Conservation (phyloP, 2,888 invertebrate genomes). For the Teleiodes luculella region DNA sequence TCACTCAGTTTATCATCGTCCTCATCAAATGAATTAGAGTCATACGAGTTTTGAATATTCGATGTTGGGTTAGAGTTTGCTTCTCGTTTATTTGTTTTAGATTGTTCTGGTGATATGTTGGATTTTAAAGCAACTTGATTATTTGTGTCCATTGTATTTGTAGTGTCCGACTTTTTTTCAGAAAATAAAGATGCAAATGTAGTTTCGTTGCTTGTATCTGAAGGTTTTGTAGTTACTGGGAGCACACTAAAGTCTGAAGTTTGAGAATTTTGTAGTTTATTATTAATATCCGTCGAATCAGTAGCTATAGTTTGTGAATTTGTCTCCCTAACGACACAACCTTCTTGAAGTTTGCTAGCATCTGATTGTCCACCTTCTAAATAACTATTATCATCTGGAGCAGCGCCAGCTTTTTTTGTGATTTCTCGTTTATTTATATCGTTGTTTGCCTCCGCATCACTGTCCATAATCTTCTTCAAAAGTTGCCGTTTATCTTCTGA, state of each 20-base stretch:
- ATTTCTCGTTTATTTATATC: slow-evolving; percentile 63
- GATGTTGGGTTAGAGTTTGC: slow-evolving; percentile 37
- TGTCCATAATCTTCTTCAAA: slow-evolving; percentile 59
- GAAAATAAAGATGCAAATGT: slow-evolving; percentile 21
- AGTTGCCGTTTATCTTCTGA: slow-evolving; percentile 61
- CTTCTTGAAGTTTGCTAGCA: slow-evolving; percentile 51
- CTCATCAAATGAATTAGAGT: slow-evolving; percentile 29
- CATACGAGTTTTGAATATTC: slow-evolving; percentile 31
- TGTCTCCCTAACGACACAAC: slow-evolving; percentile 33
- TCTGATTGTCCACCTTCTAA: slow-evolving; percentile 55
- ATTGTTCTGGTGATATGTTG: slow-evolving; percentile 34
- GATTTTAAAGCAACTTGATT: slow-evolving; percentile 31
- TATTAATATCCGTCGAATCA: slow-evolving; percentile 37
- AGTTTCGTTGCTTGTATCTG: slow-evolving; percentile 31
- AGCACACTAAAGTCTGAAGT: slow-evolving; percentile 37
- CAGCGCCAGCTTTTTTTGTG: slow-evolving; percentile 64
- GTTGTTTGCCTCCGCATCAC: slow-evolving; percentile 30
- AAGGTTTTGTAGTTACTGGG: slow-evolving; percentile 28
- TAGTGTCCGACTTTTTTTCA: slow-evolving; percentile 36
- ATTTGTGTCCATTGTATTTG: slow-evolving; percentile 29
- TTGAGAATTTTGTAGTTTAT: slow-evolving; percentile 36
- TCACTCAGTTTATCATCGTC: neutral
- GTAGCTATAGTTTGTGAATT: slow-evolving; percentile 23
- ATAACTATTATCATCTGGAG: slow-evolving; percentile 51
- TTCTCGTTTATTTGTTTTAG: slow-evolving; percentile 60